Evolutionary conservation across 2,113 vertebrate genomes (phyloP).

Genomic region (Pelmatolapia mariae): DNA sequence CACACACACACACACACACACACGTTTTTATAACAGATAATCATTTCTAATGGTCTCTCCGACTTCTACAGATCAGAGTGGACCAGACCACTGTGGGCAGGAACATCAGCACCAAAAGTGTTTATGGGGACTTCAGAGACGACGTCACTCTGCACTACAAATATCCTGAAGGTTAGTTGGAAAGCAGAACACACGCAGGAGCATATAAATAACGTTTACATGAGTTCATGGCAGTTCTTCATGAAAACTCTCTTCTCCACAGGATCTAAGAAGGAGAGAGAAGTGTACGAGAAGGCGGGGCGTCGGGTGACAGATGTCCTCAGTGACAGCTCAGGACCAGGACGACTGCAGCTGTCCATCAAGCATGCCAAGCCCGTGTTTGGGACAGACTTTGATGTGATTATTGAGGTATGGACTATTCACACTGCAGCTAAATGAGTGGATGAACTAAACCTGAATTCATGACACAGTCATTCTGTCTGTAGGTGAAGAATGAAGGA

Average conservation of each 20-base stretch:
- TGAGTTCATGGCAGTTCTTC: background rate
- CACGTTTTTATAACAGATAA: background rate
- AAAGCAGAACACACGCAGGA: background rate
- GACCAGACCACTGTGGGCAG: conserved; percentile 51
- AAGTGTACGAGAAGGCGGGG: conserved; percentile 68
- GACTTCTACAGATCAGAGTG: conserved; percentile 7
- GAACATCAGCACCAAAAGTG: conserved; percentile 78
- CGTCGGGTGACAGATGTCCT: background rate
- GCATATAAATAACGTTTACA: background rate
- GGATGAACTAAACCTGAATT: background rate
- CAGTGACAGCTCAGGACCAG: background rate
- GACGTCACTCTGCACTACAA: conserved; percentile 75
- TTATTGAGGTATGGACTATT: conserved; percentile 58
- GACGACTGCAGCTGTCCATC: conserved; percentile 60
- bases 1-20: background rate
- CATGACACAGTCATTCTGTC: background rate
- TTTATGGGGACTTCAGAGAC: conserved; percentile 62
- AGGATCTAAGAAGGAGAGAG: conserved; percentile 72
- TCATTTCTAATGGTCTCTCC: background rate
- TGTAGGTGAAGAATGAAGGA: conserved; percentile 61
- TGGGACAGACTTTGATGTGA: conserved; percentile 75
- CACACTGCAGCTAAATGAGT: background rate
- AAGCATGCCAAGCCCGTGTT: conserved; percentile 63
- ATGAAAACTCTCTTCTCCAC: background rate
- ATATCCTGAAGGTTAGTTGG: conserved; percentile 71